Conservation (phyloP, 2,888 invertebrate species). For the Phyto melanocephala region DNA sequence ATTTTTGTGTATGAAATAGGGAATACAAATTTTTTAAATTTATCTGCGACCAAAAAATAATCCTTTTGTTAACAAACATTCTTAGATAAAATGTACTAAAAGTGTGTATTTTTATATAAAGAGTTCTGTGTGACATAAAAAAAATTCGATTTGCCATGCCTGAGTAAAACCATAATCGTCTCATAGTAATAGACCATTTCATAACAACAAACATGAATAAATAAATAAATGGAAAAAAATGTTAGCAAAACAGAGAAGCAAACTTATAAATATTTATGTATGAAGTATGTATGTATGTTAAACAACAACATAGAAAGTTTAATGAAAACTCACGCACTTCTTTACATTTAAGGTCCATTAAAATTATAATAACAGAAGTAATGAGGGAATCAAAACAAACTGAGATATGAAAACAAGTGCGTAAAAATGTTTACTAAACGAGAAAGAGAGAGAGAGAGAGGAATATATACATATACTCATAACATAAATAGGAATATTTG, state of each 20-base stretch:
- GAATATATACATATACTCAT: background rate
- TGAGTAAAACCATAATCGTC: background rate
- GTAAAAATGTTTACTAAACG: background rate
- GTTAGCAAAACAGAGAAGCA: slow-evolving; percentile 57
- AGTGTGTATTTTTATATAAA: no score
- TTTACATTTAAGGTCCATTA: background rate
- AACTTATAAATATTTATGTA: background rate
- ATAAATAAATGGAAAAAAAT: slow-evolving; percentile 37
- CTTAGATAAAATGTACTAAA: no score
- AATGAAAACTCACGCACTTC: background rate
- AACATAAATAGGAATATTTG: background rate
- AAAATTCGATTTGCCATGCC: no score
- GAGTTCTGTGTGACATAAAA: no score
- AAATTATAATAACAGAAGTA: background rate
- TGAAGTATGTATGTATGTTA: background rate
- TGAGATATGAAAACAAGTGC: slow-evolving; percentile 34
- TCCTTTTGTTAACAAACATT: no score
- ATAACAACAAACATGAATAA: background rate
- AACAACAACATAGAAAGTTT: slow-evolving; percentile 12
- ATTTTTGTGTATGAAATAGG: no score
- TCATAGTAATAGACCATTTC: background rate
- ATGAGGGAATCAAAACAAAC: slow-evolving; percentile 23
- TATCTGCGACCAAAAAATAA: no score
- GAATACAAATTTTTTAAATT: no score
- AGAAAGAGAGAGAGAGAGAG: background rate